Conservation (phyloP, 2,797 vertebrate species). For the Holocentrus rufus region DNA sequence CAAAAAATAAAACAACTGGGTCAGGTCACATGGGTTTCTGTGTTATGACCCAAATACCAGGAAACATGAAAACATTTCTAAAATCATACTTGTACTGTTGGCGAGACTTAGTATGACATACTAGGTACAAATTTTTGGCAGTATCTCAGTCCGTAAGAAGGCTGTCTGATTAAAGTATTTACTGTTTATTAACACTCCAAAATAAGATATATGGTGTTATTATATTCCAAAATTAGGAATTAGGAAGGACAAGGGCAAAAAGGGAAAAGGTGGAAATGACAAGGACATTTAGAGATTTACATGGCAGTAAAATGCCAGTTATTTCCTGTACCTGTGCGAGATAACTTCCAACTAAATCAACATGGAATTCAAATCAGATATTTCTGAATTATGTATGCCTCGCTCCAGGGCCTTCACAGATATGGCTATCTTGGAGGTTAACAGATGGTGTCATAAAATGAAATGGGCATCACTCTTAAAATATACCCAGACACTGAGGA, state of each 20-base stretch:
- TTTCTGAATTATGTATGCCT: conserved; percentile 75
- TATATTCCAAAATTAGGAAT: conserved; percentile 11
- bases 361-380: conserved; percentile 72
- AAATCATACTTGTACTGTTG: background rate
- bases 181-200: background rate
- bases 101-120: background rate
- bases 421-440: conserved; percentile 79
- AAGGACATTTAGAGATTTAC: conserved; percentile 34
- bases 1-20: background rate
- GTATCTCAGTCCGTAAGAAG: background rate
- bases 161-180: background rate
- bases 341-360: conserved; percentile 58
- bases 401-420: conserved; percentile 69
- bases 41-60: background rate
- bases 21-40: conserved; percentile 4
- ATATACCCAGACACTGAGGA: conserved; percentile 76
- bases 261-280: conserved; percentile 1
- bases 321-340: conserved; percentile 39
- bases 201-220: background rate
- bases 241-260: conserved; percentile 31
- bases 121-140: background rate
- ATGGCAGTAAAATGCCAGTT: conserved; percentile 39
- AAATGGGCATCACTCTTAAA: conserved; percentile 79
- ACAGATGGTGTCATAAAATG: conserved; percentile 84
- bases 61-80: conserved; percentile 3